A percentile compares a stretch with the other conserved stretches of the same genome.
Conservation (phyloP, 2,797 vertebrate genomes). For the Garrulus glandarius region DNA sequence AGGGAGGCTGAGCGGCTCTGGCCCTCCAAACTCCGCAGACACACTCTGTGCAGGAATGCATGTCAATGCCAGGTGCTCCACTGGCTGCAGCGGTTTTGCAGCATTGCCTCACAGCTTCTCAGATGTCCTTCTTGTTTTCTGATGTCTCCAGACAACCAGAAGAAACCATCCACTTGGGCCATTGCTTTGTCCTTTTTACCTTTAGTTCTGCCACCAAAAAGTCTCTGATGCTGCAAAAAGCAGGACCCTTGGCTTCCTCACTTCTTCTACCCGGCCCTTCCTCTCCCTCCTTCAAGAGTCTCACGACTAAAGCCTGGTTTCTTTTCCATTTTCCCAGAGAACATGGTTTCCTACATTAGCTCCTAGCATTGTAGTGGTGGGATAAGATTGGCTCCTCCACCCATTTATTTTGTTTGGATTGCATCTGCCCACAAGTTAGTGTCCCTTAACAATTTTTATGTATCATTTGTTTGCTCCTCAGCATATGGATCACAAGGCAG, state of each 20-base stretch:
- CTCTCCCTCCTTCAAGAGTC: not conserved
- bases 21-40: not conserved
- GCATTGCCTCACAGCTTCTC: accelerated
- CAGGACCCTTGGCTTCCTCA: not conserved
- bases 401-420: not conserved
- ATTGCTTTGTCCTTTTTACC: not conserved
- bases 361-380: not conserved
- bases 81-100: accelerated
- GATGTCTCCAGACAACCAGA: not conserved
- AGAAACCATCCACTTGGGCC: not conserved
- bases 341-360: not conserved
- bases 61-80: not conserved
- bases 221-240: not conserved
- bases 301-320: not conserved
- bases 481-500: not conserved
- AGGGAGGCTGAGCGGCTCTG: not conserved
- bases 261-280: not conserved
- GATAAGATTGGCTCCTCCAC: not conserved
- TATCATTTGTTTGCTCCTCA: not conserved
- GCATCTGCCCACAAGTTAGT: not conserved
- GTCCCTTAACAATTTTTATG: not conserved
- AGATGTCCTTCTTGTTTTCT: not conserved
- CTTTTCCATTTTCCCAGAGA: not conserved
- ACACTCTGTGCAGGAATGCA: accelerated
- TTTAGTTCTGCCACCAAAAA: not conserved